Base-by-base conservation (phyloP, 2,888 invertebrate species). In the Epinotia nisella region DNA sequence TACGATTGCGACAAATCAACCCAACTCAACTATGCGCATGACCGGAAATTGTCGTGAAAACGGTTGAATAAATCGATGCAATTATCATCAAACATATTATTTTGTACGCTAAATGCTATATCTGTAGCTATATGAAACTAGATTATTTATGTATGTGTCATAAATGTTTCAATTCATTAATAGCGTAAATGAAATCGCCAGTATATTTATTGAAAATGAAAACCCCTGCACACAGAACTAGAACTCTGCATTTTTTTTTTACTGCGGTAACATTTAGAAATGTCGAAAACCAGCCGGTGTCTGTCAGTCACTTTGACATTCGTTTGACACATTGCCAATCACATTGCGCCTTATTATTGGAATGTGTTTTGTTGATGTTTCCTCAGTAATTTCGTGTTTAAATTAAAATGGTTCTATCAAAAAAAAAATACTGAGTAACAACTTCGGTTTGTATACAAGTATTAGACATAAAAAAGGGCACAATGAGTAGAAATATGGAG, bases 21-120 rank as follows among this genome's bases (percentile, higher is more conserved):
- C 64, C 84, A 85, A 86, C 87, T 68, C 51, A 58, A 64, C 29
- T 69, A 29, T 85, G 90, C 91, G 93, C 93, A 93, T 93, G 93
- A 93, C 93, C 93, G 94, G 93, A 93, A 88, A 88, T 82, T 69
- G 76, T 75, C 73, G 78, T 83, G 85, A 86, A 86, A 51, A 58
- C 51, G 41, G 11, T 55, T 70, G 51, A 60, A 59, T 74, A 49
- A 35, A 74, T 74, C 55, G 55, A 62, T 68, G 45, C 45, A 41
- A 55, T 69, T 39, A n/a, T 19, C 10, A 21, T 1, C 21, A 39
- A 17, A 17, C 13, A 2, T 5, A 29, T 19, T 45, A 19, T n/a
- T 10, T 2, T 5, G 2, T 39, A 35, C 49, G 7, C 21, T 68
- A n/a, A 5, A 5, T 15, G 9, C 15, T 51, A 15, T n/a, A n/a